Percentiles rank a stretch among this genome's conserved stretches.
Conservation (phyloP, 2,113 vertebrate genomes). For the Phoxinus phoxinus region DNA sequence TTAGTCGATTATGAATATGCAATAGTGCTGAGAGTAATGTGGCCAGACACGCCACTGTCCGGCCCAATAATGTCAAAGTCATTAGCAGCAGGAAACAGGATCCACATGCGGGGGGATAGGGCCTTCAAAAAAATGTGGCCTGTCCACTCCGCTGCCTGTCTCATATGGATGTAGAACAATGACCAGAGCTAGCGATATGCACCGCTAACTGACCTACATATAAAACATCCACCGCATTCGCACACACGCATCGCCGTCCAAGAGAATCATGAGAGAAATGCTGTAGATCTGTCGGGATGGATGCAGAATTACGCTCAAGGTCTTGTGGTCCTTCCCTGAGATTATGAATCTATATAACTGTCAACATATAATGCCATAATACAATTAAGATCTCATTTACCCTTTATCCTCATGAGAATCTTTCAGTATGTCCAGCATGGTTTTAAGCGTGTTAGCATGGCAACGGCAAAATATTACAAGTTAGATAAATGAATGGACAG, state of each 20-base stretch:
- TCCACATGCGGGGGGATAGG: constrained; percentile 62
- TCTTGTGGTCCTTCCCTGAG: constrained; percentile 26
- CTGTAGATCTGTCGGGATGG: constrained; percentile 23
- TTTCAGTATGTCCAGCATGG: constrained; percentile 2
- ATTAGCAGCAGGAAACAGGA: constrained; percentile 62
- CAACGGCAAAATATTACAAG: constrained; percentile 1
- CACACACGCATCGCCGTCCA: constrained; percentile 10
- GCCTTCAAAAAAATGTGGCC: constrained; percentile 52
- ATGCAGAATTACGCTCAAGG: constrained; percentile 15
- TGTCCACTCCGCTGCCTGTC: constrained; percentile 55
- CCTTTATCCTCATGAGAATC: constrained; percentile 7
- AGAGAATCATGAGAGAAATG: constrained; percentile 19
- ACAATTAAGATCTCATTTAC: constrained; percentile 34
- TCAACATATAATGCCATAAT: constrained; percentile 22
- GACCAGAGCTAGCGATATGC: constrained; percentile 42
- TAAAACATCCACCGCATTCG: constrained; percentile 20
- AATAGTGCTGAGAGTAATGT: constrained; percentile 89
- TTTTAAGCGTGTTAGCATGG: background rate
- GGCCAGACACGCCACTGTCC: constrained; percentile 88
- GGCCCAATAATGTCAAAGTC: constrained; percentile 84
- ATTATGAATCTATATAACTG: constrained; percentile 21
- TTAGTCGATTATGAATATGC: constrained; percentile 92
- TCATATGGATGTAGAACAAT: constrained; percentile 49
- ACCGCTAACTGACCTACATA: constrained; percentile 48
- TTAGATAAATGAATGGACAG: background rate